Evolutionary conservation across 2,888 invertebrate species (phyloP).

Genomic region (Laspeyria flexula): DNA sequence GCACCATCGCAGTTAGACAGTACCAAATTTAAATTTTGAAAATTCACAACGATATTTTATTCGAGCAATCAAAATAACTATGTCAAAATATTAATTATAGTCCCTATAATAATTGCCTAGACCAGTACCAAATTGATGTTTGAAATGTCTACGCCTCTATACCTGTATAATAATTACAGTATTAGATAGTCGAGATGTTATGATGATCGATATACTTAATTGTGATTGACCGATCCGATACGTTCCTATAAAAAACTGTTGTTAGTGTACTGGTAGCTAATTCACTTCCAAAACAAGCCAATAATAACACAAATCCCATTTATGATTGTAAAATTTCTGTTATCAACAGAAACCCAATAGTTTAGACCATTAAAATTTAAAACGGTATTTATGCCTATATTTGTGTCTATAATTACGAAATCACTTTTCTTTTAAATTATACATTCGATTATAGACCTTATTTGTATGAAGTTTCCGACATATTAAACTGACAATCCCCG

Average conservation of each 20-base stretch:
- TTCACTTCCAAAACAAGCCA: background rate
- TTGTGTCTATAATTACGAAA: conserved; percentile 6
- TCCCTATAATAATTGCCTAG: too few species aligned
- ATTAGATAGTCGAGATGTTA: background rate
- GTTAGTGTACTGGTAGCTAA: background rate
- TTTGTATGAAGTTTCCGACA: background rate
- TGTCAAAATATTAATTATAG: too few species aligned
- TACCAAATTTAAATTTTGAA: too few species aligned
- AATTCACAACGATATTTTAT: too few species aligned
- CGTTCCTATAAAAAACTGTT: background rate
- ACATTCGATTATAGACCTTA: conserved; percentile 10
- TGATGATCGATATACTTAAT: background rate
- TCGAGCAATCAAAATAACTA: too few species aligned
- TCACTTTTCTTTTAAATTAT: conserved; percentile 3
- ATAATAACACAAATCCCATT: background rate
- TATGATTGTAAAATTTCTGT: background rate
- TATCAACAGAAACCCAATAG: conserved; percentile 6
- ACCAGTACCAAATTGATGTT: too few species aligned
- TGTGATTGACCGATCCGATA: background rate
- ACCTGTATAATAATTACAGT: too few species aligned
- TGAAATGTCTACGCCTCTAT: too few species aligned
- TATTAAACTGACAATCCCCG: conserved; percentile 1
- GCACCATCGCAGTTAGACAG: too few species aligned
- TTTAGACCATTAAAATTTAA: conserved; percentile 3
- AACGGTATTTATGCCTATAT: background rate